phyloP scores from a whole-genome alignment of 2,113 vertebrate species.

The Eleginops maclovinus region DNA sequence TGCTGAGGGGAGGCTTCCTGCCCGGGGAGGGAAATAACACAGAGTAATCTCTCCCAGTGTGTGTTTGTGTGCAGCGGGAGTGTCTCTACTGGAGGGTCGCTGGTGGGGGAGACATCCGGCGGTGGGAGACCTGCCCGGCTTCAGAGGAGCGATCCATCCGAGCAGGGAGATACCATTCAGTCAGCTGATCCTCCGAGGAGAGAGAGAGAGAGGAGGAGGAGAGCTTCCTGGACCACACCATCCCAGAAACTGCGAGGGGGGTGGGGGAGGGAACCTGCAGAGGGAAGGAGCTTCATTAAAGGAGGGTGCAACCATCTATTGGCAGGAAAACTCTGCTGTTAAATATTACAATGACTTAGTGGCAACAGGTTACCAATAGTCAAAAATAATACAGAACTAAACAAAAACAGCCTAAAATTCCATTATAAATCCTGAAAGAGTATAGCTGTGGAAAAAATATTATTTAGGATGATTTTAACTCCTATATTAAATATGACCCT shows the following conservation, averaged over 20 bases:
- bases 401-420: too few relatives aligned
- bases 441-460: too few relatives aligned
- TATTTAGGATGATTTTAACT: too few relatives aligned
- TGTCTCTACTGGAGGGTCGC: constrained; percentile 34
- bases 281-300: not conserved
- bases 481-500: too few relatives aligned
- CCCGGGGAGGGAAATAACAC: constrained; percentile 18
- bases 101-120: constrained; percentile 68
- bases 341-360: too few relatives aligned
- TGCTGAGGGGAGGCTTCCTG: constrained; percentile 75
- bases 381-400: too few relatives aligned
- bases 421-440: too few relatives aligned
- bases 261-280: not conserved
- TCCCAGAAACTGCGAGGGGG: constrained; percentile 54
- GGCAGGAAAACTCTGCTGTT: too few relatives aligned
- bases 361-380: too few relatives aligned
- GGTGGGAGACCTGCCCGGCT: constrained; percentile 68
- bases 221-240: constrained; percentile 86
- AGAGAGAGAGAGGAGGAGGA: constrained; percentile 46
- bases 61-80: not conserved
- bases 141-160: constrained; percentile 78
- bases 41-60: constrained; percentile 25
- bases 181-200: constrained; percentile 75
- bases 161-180: constrained; percentile 77
- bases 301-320: not conserved